Conservation (phyloP, 2,888 invertebrate genomes). For the Hypsopygia costalis region DNA sequence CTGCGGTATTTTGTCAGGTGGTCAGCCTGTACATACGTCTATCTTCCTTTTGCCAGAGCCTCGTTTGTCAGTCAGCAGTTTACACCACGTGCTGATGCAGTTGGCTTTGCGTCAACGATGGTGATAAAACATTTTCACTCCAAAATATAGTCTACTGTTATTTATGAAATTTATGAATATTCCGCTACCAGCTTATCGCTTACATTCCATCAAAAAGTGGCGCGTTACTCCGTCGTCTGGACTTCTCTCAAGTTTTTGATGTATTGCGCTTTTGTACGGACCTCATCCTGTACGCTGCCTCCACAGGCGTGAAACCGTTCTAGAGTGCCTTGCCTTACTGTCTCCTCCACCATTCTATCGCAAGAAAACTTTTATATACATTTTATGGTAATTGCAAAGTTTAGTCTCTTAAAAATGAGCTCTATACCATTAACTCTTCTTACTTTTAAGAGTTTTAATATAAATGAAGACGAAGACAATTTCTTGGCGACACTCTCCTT, state of each 20-base stretch:
- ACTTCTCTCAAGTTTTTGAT: conserved; percentile 9
- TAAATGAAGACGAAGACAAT: not conserved
- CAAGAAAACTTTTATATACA: conserved; percentile 4
- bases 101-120: no score
- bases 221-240: not conserved
- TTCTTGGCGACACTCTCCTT: not conserved
- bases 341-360: not conserved
- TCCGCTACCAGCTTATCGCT: not conserved
- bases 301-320: not conserved
- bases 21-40: no score
- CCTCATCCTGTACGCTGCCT: not conserved
- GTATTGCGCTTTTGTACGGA: conserved; percentile 13
- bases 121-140: no score
- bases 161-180: no score
- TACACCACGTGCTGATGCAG: no score
- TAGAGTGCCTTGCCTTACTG: not conserved
- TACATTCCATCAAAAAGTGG: not conserved
- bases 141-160: no score
- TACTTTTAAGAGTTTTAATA: not conserved
- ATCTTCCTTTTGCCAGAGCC: no score
- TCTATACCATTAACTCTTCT: not conserved
- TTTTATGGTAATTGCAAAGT: conserved; percentile 8
- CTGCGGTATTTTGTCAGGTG: no score
- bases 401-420: not conserved
- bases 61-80: no score